Conservation (phyloP, 2,888 invertebrate species). For the Exephanes ischioxanthus region DNA sequence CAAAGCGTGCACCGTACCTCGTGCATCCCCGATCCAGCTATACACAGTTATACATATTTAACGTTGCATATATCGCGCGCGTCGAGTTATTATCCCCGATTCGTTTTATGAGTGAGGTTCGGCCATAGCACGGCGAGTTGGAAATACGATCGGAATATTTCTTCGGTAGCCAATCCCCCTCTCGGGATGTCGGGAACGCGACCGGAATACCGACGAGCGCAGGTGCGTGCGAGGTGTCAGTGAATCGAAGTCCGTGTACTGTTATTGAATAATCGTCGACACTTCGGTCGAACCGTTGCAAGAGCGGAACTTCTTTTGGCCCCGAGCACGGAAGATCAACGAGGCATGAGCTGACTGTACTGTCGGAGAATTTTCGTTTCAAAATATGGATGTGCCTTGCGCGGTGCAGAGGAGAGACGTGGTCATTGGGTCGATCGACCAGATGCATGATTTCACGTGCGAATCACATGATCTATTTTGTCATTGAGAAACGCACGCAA, state of each 20-base stretch:
- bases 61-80: conserved; percentile 7
- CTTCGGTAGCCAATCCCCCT: background rate
- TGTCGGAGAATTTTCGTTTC: background rate
- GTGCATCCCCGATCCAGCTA: conserved; percentile 19
- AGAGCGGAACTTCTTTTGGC: background rate
- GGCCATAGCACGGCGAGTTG: conserved; percentile 4
- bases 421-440: background rate
- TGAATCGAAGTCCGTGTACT: conserved; percentile 5
- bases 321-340: background rate
- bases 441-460: background rate
- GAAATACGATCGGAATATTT: conserved; percentile 21
- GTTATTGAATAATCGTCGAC: background rate
- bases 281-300: conserved; percentile 1
- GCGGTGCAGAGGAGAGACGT: background rate
- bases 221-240: conserved; percentile 22
- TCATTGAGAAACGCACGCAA: background rate
- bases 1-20: conserved; percentile 21
- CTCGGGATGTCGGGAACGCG: background rate
- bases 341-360: background rate
- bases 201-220: background rate
- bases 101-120: background rate
- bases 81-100: conserved; percentile 12
- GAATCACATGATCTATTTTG: no score
- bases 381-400: background rate
- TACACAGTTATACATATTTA: conserved; percentile 40